Base-by-base conservation (phyloP, 2,113 vertebrate species). In the Eulemur macaco region DNA sequence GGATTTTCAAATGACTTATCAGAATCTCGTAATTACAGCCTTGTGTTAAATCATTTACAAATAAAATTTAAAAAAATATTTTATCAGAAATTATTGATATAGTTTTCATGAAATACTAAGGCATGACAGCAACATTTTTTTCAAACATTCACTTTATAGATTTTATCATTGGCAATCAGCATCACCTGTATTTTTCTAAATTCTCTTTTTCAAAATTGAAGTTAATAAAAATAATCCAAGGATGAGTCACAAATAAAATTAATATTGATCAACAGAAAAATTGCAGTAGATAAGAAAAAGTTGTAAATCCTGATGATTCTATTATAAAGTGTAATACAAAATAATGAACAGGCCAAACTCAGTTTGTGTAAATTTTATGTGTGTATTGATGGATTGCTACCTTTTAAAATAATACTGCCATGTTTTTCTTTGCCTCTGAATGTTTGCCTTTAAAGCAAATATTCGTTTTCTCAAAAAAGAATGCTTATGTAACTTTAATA, bases 121-220 rank as follows among this genome's bases (percentile, higher is more conserved):
- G 31, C 20, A 58, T 54, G 56, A 89, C 37, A 27, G 1, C 3
- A 87, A 39, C 34, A 52, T 68, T 91, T 90, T 78, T 69, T 50
- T 92, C 12, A 47, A 85, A 29, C 54, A 20, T 63, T 23, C 20
- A 74, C 37, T 76, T 96, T 58, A 86, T 23, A 25, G 29, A 86
- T 85, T 74, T 94, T 87, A 81, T 54, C 64, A 73, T 34, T 94
- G 42, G 69, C 34, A 66, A 66, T 2, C 11, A 21, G 27, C 18
- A 64, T 71, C 29, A 80, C 45, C 34, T 85, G 4, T 39, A 27
- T 60, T 23, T 81, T 39, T 69, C 15, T 89, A 89, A 86, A 63
- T 2, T 77, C 29, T 71, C 31, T 63, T 86, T 95, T 86, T 82
- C 50, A 93, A 89, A 94, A 25, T 54, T 85, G 60, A 93, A 82